Evolutionary conservation across 2,888 invertebrate genomes (phyloP), one percentile per base, ranked within the genome.

Genomic region (Calameuta pallipes): DNA sequence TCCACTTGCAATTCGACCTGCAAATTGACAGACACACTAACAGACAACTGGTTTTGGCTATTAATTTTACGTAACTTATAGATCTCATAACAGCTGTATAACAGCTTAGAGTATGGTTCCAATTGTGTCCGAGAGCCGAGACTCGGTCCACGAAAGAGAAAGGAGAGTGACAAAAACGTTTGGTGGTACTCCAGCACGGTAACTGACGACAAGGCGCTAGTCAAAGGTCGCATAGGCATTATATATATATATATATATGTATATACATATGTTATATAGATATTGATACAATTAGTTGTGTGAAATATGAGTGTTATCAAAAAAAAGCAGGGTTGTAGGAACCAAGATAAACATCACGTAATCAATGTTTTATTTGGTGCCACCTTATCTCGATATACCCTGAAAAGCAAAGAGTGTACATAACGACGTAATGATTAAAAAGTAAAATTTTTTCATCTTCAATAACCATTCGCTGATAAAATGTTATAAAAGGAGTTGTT

Each of bases 71-170:
- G 71, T 71, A 71, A 71, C 71, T 31, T 34, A 71, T 13, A 71
- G 31, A 30, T 74, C 37, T 34, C 34, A 74, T 34, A 33, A 35
- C 74, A 35, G 30, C 74, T 36, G 36, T 35, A 35, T 35, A 74
- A 74, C 37, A 74, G 74, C 74, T 74, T 34, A 34, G 23, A n/a
- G 31, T 34, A n/a, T 36, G 23, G 36, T 74, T 34, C 12, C 74
- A 34, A 74, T 74, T 74, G 36, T 74, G 36, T 74, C 74, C 74
- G 12, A 30, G 74, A 36, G 56, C 23, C 56, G 23, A 74, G 34
- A 36, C 31, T 71, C 37, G 34, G 74, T 74, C 36, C 68, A 78
- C 34, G 75, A 81, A 81, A 81, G 81, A 81, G 81, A 81, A 81
- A 81, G 81, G 81, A 81, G 35, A 75, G 11, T 75, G 75, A 80